Base-by-base conservation (phyloP, 2,888 invertebrate genomes). In the Pheosia tremula region DNA sequence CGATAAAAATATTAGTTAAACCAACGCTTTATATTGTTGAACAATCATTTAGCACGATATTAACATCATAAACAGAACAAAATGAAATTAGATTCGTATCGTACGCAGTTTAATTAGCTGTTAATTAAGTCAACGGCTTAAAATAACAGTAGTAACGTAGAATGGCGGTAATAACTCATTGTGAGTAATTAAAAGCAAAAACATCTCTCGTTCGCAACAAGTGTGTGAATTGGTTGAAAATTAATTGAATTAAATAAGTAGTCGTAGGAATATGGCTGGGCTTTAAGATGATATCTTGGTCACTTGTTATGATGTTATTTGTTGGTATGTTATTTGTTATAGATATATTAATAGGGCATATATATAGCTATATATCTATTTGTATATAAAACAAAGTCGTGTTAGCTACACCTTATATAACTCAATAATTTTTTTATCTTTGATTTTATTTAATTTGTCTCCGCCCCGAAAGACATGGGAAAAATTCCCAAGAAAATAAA, bases 71-170 rank as follows among this genome's bases (percentile, higher is more conserved):
- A 64, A 69, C 71, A 66, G 68, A 77, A 72, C 68, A 64, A 61
- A 68, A 59, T 61, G 62, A 75, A 72, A 85, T 84, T 78, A 80
- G 85, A 85, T 85, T 76, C 65, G 66, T 86, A 86, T 86, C 85
- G 71, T 72, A 68, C 61, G 72, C 75, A 80, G 72, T 79, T 80
- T 79, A 85, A 86, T 85, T 82, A 74, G 75, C 69, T 75, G 75
- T 71, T 85, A 86, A 86, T 85, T 82, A 84, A 82, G 78, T 81
- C 77, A 81, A 75, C 77, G 72, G 79, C 75, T 80, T 73, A 76
- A 24, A 74, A 71, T 77, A 77, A 78, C 80, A 68, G 73, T 68
- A 72, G 52, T 67, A 77, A 79, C 75, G 79, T 78, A 78, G 77
- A 75, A 68, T 74, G 64, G 68, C 64, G 67, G 74, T 74, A 74